These are phyloP conservation scores for Hippocampus mohnikei DNA, from an alignment of 2,113 vertebrate genomes.

Conservation along the genomic window DNA sequence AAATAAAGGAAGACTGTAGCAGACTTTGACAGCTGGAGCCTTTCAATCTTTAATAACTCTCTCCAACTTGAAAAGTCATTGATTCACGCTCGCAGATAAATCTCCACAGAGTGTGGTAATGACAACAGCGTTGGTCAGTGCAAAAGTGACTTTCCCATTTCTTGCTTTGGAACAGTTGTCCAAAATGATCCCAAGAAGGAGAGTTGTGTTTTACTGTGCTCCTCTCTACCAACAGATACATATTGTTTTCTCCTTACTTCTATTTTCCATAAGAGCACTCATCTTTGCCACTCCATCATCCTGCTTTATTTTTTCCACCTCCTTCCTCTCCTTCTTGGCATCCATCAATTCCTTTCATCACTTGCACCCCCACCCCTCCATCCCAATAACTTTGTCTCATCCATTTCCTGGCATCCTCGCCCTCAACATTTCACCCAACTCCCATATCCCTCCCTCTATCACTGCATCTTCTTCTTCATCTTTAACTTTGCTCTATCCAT, in stretches of 20 bases:
- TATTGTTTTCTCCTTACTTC: conserved; percentile 54
- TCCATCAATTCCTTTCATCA: conserved; percentile 63
- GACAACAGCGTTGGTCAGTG: conserved; percentile 3
- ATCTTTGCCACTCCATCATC: conserved; percentile 57
- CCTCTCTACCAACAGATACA: conserved; percentile 37
- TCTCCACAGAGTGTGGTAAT: neutral
- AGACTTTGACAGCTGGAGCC: neutral
- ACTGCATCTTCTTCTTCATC: conserved; percentile 36
- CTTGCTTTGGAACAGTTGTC: conserved; percentile 26
- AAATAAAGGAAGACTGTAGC: neutral
- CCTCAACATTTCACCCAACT: conserved; percentile 52
- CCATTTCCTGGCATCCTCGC: conserved; percentile 61
- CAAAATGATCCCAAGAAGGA: conserved; percentile 23
- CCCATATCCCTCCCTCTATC: conserved; percentile 35
- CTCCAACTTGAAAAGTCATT: conserved; percentile 9
- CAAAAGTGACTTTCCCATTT: conserved; percentile 34
- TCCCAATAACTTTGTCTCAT: conserved; percentile 63
- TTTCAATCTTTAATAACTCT: conserved; percentile 11
- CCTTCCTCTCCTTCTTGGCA: conserved; percentile 48
- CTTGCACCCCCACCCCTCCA: conserved; percentile 39
- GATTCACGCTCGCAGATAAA: conserved; percentile 4
- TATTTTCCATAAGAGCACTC: conserved; percentile 61
- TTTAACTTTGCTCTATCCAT: conserved; percentile 18
- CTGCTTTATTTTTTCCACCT: conserved; percentile 54
- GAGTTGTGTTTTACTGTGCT: conserved; percentile 25